Percentiles rank a stretch among this genome's conserved stretches.
Conservation (phyloP, 2,888 invertebrate genomes). For the Ichneumoninae sp. region DNA sequence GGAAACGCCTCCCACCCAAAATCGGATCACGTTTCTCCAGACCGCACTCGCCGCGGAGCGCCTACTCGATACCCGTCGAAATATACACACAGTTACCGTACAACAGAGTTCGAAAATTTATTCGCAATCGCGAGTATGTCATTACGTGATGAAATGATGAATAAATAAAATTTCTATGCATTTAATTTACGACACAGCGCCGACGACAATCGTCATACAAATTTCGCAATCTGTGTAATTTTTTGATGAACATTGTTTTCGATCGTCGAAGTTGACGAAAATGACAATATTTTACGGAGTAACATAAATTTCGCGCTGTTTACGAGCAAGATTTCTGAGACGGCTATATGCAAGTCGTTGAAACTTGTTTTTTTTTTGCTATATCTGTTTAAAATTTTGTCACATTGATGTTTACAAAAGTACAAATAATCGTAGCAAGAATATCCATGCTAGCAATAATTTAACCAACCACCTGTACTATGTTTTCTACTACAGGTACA, state of each 20-base stretch:
- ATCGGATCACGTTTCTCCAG: slow-evolving; percentile 65
- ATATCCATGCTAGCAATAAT: no score
- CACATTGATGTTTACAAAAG: no score
- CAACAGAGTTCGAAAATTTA: not conserved
- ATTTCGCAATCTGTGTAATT: not conserved
- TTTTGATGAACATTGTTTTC: not conserved
- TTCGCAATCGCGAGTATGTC: not conserved
- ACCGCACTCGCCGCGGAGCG: slow-evolving; percentile 52
- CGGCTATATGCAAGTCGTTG: not conserved
- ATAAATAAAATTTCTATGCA: no score
- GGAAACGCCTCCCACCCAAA: slow-evolving; percentile 67
- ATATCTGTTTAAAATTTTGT: no score
- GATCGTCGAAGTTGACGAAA: not conserved
- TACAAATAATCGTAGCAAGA: no score
- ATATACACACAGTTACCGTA: not conserved
- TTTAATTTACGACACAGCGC: not conserved
- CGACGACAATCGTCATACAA: not conserved
- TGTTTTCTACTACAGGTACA: no score
- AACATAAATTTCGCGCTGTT: not conserved
- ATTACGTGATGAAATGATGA: not conserved
- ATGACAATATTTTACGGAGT: not conserved
- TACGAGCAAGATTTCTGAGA: not conserved
- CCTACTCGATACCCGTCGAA: slow-evolving; percentile 52
- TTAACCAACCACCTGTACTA: no score
- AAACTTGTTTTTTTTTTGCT: not conserved